Base-by-base conservation (phyloP, 35 echinoderm and acorn worm species). In the Heliocidaris tuberculata region DNA sequence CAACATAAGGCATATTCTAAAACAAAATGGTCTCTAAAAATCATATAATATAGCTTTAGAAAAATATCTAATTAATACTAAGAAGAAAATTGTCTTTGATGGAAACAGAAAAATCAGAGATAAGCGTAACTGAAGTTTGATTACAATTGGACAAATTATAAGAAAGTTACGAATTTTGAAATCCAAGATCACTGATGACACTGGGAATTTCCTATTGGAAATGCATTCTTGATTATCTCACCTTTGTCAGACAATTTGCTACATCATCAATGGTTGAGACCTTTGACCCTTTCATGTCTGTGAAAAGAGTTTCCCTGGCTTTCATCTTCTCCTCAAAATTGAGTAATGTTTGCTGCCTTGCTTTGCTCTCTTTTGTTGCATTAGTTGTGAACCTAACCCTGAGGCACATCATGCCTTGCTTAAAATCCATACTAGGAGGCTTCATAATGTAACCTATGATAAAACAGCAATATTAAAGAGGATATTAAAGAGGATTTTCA, bases 361-460 rank as follows among this genome's bases (percentile, higher is more conserved):
- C 85, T 24, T 96, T 31, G n/a, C 85, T 32, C 24, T 70, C 90
- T 88, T 95, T 94, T 4, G 94, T 94, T 2, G 49, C 27, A 85
- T 97, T 98, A 2, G 35, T 94, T 32, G 93, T 98, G 88, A 92
- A 98, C 31, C 86, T 90, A 10, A 96, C 31, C 93, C 92, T 94
- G 29, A 98, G 61, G 30, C 96, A 94, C 24, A 90, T 24, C 60
- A 95, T 91, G 5, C 94, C 93, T 88, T 95, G 93, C 31, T 59
- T 93, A 31, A 85, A 98, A 30, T 87, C 95, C 92, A 98, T 96
- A 90, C 97, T 97, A 30, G 97, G 97, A 49, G 97, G 96, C 31
- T 95, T 96, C 21, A 88, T 93, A 31, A 96, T 94, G 49, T 97
- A 98, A 49, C 94, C 97, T 98, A 50, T 13, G 47, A 10, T 59